phyloP scores from a whole-genome alignment of 2,888 invertebrate species.

The Endomychus coccineus region DNA sequence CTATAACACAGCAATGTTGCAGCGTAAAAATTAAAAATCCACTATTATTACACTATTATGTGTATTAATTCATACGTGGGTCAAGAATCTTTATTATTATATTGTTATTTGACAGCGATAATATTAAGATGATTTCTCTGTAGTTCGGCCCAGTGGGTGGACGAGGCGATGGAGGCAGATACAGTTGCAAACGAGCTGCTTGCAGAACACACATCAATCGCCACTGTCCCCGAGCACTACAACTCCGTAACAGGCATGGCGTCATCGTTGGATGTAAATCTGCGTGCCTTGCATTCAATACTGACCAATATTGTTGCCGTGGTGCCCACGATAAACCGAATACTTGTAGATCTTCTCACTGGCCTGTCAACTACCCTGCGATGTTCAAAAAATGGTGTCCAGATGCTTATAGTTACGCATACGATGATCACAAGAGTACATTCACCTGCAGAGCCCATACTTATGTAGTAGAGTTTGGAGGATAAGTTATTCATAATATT shows the following conservation, averaged over 20 bases:
- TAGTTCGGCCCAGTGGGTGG: slow-evolving; percentile 28
- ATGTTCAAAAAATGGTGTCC: slow-evolving; percentile 47
- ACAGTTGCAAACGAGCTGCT: slow-evolving; percentile 35
- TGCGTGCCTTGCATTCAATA: slow-evolving; percentile 41
- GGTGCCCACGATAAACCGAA: slow-evolving; percentile 37
- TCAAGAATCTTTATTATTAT: too few species aligned
- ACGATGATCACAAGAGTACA: slow-evolving; percentile 46
- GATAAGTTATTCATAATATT: slow-evolving; percentile 12
- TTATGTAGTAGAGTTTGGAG: slow-evolving; percentile 27
- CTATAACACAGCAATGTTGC: too few species aligned
- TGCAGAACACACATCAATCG: slow-evolving; percentile 36
- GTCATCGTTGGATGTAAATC: slow-evolving; percentile 41
- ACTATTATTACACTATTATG: too few species aligned
- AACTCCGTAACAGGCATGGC: slow-evolving; percentile 25
- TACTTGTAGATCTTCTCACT: slow-evolving; percentile 35
- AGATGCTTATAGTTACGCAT: slow-evolving; percentile 49
- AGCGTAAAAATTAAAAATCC: too few species aligned
- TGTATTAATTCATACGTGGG: too few species aligned
- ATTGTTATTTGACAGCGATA: too few species aligned
- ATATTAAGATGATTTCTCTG: too few species aligned
- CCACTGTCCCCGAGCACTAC: slow-evolving; percentile 38
- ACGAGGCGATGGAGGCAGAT: slow-evolving; percentile 28
- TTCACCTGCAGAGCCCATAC: slow-evolving; percentile 40
- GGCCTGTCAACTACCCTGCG: slow-evolving; percentile 34
- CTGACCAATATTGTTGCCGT: slow-evolving; percentile 44